These are phyloP conservation scores for Drosophila maculinotata DNA, from an alignment of 2,888 invertebrate species.

Conservation along the genomic window DNA sequence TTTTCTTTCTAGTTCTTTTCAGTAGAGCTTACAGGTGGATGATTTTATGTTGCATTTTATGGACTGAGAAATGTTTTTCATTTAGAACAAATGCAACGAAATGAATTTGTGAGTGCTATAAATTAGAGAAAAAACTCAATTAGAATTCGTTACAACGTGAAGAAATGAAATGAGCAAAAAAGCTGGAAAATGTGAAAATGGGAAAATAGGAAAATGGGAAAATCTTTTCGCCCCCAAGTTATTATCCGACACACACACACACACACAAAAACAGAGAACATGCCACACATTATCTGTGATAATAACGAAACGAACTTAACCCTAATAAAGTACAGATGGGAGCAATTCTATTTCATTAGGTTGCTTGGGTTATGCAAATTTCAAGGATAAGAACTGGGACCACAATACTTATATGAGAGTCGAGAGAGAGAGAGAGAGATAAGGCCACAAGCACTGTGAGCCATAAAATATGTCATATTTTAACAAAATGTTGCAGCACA, in stretches of 20 bases:
- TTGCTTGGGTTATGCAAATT: constrained; percentile 28
- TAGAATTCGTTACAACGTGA: constrained; percentile 56
- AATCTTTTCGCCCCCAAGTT: not conserved
- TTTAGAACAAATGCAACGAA: constrained; percentile 56
- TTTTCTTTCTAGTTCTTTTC: constrained; percentile 8
- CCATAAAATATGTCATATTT: constrained; percentile 83
- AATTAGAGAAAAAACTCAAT: constrained; percentile 63
- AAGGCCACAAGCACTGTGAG: constrained; percentile 44
- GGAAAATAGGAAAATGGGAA: too few relatives aligned
- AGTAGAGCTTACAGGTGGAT: constrained; percentile 69
- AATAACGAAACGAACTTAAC: constrained; percentile 53
- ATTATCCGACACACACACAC: not conserved
- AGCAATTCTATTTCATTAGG: constrained; percentile 78
- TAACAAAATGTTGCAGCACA: constrained; percentile 62
- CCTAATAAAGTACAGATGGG: constrained; percentile 79
- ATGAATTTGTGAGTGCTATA: constrained; percentile 48
- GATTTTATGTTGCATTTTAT: constrained; percentile 74
- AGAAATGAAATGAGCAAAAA: constrained; percentile 7
- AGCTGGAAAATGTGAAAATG: not conserved
- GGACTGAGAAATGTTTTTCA: constrained; percentile 62
- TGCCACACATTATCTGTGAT: constrained; percentile 66
- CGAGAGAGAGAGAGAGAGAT: not conserved
- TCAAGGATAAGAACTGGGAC: constrained; percentile 19
- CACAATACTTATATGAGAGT: constrained; percentile 38
- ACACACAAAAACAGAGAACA: constrained; percentile 8